Percentiles rank a stretch among this genome's conserved stretches.
phyloP scores from a whole-genome alignment of 1,140 invertebrate genomes.

The Microplitis mediator region DNA sequence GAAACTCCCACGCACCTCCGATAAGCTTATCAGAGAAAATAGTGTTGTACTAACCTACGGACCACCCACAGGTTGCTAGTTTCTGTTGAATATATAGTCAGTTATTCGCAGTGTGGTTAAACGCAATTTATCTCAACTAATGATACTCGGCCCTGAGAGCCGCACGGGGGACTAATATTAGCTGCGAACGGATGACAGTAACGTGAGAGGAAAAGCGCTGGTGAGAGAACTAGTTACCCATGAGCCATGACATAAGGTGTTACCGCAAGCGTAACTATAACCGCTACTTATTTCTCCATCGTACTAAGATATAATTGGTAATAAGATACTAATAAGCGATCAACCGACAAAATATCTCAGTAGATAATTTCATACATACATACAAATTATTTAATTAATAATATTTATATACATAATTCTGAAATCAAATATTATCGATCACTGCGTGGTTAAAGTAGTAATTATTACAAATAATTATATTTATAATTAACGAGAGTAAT shows the following conservation, averaged over 20 bases:
- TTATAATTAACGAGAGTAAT: no score
- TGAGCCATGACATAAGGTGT: conserved; percentile 29
- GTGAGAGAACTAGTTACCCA: not conserved
- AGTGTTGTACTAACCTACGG: not conserved
- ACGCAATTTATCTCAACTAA: conserved; percentile 49
- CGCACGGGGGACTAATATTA: conserved; percentile 21
- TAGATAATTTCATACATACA: no score
- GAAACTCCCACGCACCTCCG: no score
- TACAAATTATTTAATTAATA: no score
- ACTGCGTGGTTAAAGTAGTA: no score
- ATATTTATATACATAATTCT: no score
- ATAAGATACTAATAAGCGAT: conserved; percentile 27
- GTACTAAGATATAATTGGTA: conserved; percentile 48
- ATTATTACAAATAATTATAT: no score
- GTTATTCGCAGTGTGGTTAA: conserved; percentile 34
- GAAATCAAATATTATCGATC: no score
- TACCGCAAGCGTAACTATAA: conserved; percentile 43
- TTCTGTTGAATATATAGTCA: not conserved
- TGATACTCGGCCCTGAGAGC: conserved; percentile 33
- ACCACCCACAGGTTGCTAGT: not conserved
- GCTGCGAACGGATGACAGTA: conserved; percentile 33
- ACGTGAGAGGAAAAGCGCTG: conserved; percentile 36
- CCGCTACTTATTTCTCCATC: conserved; percentile 47
- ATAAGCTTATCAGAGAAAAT: not conserved
- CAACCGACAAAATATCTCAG: not conserved